Percentiles rank a stretch among this genome's conserved stretches.
phyloP scores from a whole-genome alignment of 2,888 invertebrate genomes.

The Dryococelus australis region DNA sequence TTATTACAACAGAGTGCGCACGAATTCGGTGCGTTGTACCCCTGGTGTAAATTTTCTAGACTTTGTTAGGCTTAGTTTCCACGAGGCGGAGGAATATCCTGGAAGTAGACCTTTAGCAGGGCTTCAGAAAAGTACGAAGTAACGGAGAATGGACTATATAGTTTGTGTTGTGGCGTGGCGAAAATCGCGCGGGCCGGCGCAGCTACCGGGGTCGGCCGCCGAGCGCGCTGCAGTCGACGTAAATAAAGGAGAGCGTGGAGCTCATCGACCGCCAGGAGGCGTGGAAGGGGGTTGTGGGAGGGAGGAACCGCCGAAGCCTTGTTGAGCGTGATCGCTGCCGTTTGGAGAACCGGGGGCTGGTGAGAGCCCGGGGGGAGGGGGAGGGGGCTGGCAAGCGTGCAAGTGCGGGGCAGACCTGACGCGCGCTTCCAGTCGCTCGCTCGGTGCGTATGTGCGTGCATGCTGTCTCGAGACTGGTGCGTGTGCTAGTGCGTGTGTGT shows the following conservation, averaged over 20 bases:
- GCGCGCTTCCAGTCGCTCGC: background rate
- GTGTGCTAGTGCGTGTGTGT: background rate
- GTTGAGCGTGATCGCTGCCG: constrained; percentile 16
- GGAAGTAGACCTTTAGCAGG: too few relatives aligned
- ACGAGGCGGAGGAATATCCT: too few relatives aligned
- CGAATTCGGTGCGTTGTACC: too few relatives aligned
- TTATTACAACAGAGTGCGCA: too few relatives aligned
- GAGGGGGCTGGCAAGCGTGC: background rate
- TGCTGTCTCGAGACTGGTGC: background rate
- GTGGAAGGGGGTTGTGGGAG: background rate
- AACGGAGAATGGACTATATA: too few relatives aligned
- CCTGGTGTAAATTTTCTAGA: too few relatives aligned
- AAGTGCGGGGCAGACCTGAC: background rate
- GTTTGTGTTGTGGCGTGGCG: too few relatives aligned
- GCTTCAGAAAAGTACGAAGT: too few relatives aligned
- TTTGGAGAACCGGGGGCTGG: background rate
- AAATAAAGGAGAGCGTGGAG: constrained; percentile 21
- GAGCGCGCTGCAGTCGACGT: constrained; percentile 25
- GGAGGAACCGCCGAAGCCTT: background rate
- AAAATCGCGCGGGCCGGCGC: background rate
- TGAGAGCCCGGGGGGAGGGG: background rate
- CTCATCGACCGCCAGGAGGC: background rate
- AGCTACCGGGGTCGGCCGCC: background rate
- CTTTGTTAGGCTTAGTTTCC: too few relatives aligned
- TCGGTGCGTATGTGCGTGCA: background rate